Evolutionary conservation across 2,113 vertebrate species (phyloP).

Genomic region (Narcine bancroftii): DNA sequence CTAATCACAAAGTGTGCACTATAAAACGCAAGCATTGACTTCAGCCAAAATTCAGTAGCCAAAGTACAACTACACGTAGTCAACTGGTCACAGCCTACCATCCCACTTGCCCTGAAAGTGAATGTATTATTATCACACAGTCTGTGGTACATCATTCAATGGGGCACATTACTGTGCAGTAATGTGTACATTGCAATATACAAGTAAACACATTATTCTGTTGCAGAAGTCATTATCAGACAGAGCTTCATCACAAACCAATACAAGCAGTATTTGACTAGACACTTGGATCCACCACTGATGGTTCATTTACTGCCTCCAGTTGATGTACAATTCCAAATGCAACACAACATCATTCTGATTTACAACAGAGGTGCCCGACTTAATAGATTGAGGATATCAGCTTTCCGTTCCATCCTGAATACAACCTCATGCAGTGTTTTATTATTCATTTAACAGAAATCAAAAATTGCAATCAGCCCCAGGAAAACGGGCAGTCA

Average conservation of each 20-base stretch:
- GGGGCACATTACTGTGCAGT: not conserved
- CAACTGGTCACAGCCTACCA: not conserved
- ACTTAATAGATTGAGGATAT: too few relatives aligned
- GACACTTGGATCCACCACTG: not conserved
- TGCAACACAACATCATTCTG: not conserved
- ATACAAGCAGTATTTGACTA: not conserved
- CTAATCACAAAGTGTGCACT: not conserved
- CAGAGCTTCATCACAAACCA: not conserved
- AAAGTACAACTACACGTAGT: not conserved
- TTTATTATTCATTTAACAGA: not conserved
- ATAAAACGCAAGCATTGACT: not conserved
- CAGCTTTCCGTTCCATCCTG: not conserved
- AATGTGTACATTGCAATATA: not conserved
- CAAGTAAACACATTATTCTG: not conserved
- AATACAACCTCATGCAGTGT: not conserved
- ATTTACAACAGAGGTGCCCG: not conserved
- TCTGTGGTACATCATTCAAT: not conserved
- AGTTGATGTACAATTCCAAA: too few relatives aligned
- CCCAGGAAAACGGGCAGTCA: not conserved
- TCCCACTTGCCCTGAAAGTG: not conserved
- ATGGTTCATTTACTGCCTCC: not conserved
- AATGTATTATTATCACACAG: not conserved
- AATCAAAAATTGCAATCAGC: not conserved
- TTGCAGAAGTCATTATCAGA: not conserved
- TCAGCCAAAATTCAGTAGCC: not conserved